Percentiles rank a stretch among this genome's conserved stretches.
Evolutionary conservation across 53 echinoderm and acorn worm species (phyloP).

Genomic region (Paelopatides confundens): DNA sequence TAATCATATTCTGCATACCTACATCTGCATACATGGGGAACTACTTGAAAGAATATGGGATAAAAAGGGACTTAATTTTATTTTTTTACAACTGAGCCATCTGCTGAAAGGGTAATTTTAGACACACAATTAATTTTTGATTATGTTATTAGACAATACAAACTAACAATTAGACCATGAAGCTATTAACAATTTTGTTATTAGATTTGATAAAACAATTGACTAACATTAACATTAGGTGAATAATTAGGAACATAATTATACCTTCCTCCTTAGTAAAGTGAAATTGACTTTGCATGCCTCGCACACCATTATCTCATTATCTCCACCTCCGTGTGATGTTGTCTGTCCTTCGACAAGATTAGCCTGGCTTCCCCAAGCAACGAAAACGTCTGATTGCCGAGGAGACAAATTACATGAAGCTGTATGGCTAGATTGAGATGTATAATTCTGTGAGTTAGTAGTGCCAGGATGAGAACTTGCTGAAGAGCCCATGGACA

Average conservation of each 20-base stretch:
- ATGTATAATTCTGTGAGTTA: constrained; percentile 7
- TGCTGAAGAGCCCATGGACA: constrained; percentile 42
- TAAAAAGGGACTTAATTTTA: no score
- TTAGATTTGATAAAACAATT: no score
- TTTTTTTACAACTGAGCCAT: no score
- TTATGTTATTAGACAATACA: no score
- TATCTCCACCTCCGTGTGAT: neutral
- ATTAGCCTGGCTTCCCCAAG: neutral
- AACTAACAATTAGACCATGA: no score
- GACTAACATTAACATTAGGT: no score
- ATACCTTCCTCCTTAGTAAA: constrained; percentile 87
- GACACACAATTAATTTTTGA: no score
- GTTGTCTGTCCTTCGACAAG: neutral
- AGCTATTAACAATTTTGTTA: no score
- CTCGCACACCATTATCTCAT: constrained; percentile 88
- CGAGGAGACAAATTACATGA: neutral
- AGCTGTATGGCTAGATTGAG: neutral
- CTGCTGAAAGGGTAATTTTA: no score
- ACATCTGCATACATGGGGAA: no score
- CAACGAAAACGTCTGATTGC: constrained; percentile 11
- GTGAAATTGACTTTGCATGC: constrained; percentile 85
- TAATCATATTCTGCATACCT: no score
- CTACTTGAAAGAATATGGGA: no score
- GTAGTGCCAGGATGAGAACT: constrained; percentile 23
- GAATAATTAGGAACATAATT: neutral